A percentile compares a stretch with the other conserved stretches of the same genome.
phyloP scores from a whole-genome alignment of 1,140 invertebrate genomes.

The Neodiprion pinetum region DNA sequence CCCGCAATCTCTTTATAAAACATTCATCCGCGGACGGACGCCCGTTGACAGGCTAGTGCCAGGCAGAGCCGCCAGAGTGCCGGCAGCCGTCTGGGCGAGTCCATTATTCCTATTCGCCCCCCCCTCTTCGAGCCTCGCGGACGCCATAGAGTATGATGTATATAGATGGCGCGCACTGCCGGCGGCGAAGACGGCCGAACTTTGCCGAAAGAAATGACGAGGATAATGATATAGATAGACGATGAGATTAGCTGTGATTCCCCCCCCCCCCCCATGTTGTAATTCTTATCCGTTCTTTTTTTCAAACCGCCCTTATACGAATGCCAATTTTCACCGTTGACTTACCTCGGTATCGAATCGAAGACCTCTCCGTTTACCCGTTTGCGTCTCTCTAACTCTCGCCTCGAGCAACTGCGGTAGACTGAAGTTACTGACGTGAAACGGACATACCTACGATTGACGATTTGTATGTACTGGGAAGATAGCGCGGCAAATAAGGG shows the following conservation, averaged over 20 bases:
- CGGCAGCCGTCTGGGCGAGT: background rate
- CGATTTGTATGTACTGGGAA: background rate
- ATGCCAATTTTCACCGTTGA: no score
- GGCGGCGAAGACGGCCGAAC: background rate
- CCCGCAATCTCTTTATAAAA: slow-evolving; percentile 2
- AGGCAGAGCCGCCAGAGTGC: background rate
- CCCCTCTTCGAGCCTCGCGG: background rate
- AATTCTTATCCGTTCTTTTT: no score
- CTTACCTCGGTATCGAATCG: no score
- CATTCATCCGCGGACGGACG: background rate
- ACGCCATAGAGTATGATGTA: background rate
- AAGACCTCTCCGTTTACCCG: no score
- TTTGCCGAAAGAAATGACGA: background rate
- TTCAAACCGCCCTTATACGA: no score
- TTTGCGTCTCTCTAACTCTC: background rate
- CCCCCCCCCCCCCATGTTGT: no score
- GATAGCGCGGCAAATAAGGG: background rate
- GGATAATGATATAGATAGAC: background rate
- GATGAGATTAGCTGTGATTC: no score
- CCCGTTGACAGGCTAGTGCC: background rate
- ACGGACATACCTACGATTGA: background rate
- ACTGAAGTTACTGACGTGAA: background rate
- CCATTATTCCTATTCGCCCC: background rate
- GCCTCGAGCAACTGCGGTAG: background rate
- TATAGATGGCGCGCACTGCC: background rate